Conservation (phyloP, 23 tunicate species). For the Halocynthia roretzi region DNA sequence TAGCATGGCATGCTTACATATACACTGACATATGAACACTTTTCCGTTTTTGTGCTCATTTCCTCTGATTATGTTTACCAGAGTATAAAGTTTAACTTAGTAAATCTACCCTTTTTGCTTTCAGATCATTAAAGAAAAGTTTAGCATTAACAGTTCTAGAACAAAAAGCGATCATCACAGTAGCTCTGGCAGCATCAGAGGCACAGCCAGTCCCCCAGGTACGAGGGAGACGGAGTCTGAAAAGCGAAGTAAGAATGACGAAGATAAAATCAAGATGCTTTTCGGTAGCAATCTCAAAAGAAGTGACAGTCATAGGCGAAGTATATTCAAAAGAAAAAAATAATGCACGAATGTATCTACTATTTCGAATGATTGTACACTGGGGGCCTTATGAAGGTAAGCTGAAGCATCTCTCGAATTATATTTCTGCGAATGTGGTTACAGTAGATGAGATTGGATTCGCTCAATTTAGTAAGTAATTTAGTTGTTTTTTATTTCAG, state of each 20-base stretch:
- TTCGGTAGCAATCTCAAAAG: slow-evolving; percentile 60
- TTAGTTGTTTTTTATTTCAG: no score
- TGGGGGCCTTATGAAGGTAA: no score
- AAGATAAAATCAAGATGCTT: slow-evolving; percentile 59
- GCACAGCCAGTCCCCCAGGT: slow-evolving; percentile 7
- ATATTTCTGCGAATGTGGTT: no score
- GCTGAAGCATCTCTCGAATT: no score
- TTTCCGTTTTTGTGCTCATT: no score
- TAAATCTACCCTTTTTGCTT: background rate
- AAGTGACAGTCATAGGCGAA: slow-evolving; percentile 41
- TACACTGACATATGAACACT: no score
- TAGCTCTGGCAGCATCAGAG: background rate
- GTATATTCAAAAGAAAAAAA: slow-evolving; percentile 39
- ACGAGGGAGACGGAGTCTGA: slow-evolving; percentile 19
- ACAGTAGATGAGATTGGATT: no score
- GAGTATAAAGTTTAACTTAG: no score
- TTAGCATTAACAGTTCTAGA: slow-evolving; percentile 34
- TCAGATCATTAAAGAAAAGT: slow-evolving; percentile 71
- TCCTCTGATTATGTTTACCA: no score
- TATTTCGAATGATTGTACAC: background rate
- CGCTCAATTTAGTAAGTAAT: no score
- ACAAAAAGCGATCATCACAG: slow-evolving; percentile 1
- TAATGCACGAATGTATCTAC: background rate
- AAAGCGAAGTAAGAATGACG: slow-evolving; percentile 29
- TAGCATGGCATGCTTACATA: no score